These are phyloP conservation scores for Myrmecobius fasciatus DNA, from an alignment of 2,113 vertebrate species.

Conservation along the genomic window DNA sequence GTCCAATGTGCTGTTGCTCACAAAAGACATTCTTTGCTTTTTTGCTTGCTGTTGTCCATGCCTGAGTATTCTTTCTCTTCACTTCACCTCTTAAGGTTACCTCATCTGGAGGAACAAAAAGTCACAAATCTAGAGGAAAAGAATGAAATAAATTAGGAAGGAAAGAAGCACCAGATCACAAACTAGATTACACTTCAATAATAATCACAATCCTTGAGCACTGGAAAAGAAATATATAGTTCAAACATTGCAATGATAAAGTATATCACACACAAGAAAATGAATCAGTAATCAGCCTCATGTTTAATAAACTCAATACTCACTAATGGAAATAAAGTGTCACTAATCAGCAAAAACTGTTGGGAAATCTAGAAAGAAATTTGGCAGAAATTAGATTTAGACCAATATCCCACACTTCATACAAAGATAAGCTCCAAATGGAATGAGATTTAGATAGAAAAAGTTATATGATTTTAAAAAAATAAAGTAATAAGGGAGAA, in stretches of 20 bases:
- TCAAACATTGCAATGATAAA: neutral
- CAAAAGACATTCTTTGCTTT: neutral
- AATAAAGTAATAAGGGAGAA: too few relatives aligned
- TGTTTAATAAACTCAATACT: too few relatives aligned
- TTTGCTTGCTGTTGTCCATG: neutral
- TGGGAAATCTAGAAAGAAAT: too few relatives aligned
- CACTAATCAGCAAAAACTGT: too few relatives aligned
- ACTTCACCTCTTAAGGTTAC: neutral
- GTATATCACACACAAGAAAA: neutral
- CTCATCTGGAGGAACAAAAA: neutral
- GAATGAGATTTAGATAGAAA: too few relatives aligned
- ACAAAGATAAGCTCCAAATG: too few relatives aligned
- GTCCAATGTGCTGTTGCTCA: neutral
- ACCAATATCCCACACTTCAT: too few relatives aligned
- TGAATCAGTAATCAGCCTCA: neutral
- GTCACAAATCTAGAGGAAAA: neutral
- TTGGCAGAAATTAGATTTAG: too few relatives aligned
- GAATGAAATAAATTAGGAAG: neutral
- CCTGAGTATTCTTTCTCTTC: neutral
- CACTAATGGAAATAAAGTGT: too few relatives aligned
- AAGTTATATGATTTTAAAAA: too few relatives aligned
- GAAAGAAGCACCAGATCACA: neutral
- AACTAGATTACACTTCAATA: neutral
- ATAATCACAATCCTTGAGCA: neutral
- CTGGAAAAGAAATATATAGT: neutral